phyloP scores from a whole-genome alignment of 1,140 invertebrate species.

The Listronotus oregonensis region DNA sequence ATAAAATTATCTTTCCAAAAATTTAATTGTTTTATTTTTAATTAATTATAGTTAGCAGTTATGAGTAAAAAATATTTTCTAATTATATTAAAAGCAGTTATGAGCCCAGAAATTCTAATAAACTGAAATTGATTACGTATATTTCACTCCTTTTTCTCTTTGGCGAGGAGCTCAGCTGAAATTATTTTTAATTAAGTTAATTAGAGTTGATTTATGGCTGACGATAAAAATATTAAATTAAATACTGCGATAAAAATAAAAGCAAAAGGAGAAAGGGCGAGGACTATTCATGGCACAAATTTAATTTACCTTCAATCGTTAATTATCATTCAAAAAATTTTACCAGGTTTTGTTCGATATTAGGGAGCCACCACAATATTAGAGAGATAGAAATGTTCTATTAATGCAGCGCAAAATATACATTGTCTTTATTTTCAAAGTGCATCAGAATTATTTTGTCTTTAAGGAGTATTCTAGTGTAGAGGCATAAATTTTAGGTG shows the following conservation, averaged over 20 bases:
- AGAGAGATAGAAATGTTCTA: no score
- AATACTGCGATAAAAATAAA: constrained; percentile 54
- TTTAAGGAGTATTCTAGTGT: no score
- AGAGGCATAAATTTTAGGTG: no score
- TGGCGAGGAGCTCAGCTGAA: constrained; percentile 37
- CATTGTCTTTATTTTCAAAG: no score
- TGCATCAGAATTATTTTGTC: no score
- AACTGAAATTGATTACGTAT: constrained; percentile 34
- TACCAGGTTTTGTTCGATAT: constrained; percentile 11
- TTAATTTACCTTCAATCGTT: constrained; percentile 48
- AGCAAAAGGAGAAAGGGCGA: constrained; percentile 21
- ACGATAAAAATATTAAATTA: constrained; percentile 57
- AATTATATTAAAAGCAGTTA: constrained; percentile 21
- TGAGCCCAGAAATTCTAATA: constrained; percentile 25
- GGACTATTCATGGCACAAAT: constrained; percentile 52
- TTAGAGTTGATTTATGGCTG: constrained; percentile 57
- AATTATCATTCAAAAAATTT: constrained; percentile 24
- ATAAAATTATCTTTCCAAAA: no score
- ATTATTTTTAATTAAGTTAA: constrained; percentile 58
- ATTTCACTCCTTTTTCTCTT: constrained; percentile 23
- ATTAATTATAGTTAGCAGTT: no score
- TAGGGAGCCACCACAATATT: neutral
- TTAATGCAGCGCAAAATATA: no score
- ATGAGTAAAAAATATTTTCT: constrained; percentile 12
- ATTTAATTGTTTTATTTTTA: no score